Conservation (phyloP, 2,888 invertebrate genomes). For the Macroteleia sp. region DNA sequence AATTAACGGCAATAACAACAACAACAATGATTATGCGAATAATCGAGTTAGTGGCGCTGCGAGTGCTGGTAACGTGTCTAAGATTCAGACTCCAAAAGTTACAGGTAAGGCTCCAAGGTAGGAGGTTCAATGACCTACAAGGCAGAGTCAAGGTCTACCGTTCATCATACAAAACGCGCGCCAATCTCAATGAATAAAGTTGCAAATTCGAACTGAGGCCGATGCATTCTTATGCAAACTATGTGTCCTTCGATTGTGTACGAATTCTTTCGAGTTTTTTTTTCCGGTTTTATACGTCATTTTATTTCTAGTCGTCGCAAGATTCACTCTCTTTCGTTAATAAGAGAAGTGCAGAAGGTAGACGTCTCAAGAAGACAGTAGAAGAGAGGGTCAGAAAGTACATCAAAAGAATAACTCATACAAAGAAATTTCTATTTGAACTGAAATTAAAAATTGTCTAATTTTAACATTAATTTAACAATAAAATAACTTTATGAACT, state of each 20-base stretch:
- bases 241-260: slow-evolving; percentile 44
- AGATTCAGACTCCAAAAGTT: slow-evolving; percentile 74
- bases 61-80: slow-evolving; percentile 77
- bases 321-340: slow-evolving; percentile 15
- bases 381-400: background rate
- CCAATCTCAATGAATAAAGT: slow-evolving; percentile 40
- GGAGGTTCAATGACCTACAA: slow-evolving; percentile 42
- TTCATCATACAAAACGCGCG: slow-evolving; percentile 45
- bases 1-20: slow-evolving; percentile 52
- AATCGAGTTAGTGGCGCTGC: slow-evolving; percentile 76
- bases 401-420: no score
- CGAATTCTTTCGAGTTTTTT: slow-evolving; percentile 44
- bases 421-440: no score
- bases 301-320: slow-evolving; percentile 12
- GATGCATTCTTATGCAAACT: slow-evolving; percentile 57
- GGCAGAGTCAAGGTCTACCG: slow-evolving; percentile 58
- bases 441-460: no score
- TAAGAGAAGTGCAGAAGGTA: slow-evolving; percentile 10
- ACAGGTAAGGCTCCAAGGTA: slow-evolving; percentile 71
- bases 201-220: slow-evolving; percentile 50
- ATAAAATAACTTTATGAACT: no score
- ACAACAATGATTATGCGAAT: slow-evolving; percentile 70
- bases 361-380: slow-evolving; percentile 18
- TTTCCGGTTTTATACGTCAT: slow-evolving; percentile 17
- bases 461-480: no score